Evolutionary conservation across 2,797 vertebrate species (phyloP), one percentile per base, ranked within the genome.

Genomic region (Eptatretus atami): DNA sequence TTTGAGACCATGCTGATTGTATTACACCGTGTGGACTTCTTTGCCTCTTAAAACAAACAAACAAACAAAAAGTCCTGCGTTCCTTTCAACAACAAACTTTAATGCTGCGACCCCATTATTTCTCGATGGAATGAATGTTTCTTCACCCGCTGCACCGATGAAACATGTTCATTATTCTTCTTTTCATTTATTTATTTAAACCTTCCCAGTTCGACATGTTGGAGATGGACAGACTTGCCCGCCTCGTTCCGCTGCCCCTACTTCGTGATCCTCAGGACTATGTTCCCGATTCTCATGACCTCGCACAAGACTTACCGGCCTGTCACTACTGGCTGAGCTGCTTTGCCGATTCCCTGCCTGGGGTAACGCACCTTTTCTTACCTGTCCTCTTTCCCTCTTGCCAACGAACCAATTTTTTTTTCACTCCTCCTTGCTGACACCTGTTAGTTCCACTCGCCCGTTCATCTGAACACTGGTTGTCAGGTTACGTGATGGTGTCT

Each of bases 291-390:
- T 94, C 90, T 0, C 76, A 96, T 53, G 86, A 96, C 73, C 83
- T 98, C 68, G 83, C 83, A 0, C 83, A 87, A 14, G 92, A 98
- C 1, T 80, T 83, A 3, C 72, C 75, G 68, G 86, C 92, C 66
- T 79, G 90, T 3, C 81, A 95, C 66, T 96, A 98, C 73, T 98
- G 92, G 92, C 84, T 98, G 55, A 82, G 71, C 66, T 98, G 92
- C 76, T 98, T 98, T 3, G 86, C 95, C 70, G 88, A 96, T 63
- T 85, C 92, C 1, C 74, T 98, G 64, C 90, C 92, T 2, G 87
- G 86, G 79, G 92, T 52, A 64, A 19, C n/a, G 13, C 6, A 14
- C 12, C 52, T 52, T 11, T 25, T 64, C 3, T 31, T 11, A 53
- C 24, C 25, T 6, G n/a, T 15, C 6, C 13, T 53, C 10, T 64